Conservation (phyloP, 2,888 invertebrate species). For the Callyntrura sp. region DNA sequence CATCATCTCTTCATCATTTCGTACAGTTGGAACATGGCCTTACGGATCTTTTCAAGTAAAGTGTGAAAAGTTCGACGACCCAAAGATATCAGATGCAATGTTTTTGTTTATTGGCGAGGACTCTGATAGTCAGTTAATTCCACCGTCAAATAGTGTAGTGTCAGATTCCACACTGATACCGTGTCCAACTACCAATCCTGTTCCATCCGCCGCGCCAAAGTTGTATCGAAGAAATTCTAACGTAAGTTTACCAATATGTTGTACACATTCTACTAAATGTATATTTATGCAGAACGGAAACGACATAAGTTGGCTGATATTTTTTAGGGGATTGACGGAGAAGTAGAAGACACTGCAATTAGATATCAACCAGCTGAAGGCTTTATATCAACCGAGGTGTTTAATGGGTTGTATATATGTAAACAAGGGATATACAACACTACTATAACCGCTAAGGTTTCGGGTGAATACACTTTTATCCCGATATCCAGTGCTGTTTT, state of each 20-base stretch:
- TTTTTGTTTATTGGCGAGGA: no score
- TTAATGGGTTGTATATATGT: slow-evolving; percentile 50
- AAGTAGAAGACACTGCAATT: not conserved
- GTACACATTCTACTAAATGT: not conserved
- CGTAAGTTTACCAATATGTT: not conserved
- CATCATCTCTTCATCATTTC: no score
- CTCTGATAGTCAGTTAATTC: no score
- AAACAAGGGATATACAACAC: not conserved
- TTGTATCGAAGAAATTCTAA: not conserved
- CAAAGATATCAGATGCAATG: not conserved
- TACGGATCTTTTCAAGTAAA: slow-evolving; percentile 25
- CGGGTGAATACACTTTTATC: not conserved
- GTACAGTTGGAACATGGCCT: no score
- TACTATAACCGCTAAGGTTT: not conserved
- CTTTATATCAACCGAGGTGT: slow-evolving; percentile 9
- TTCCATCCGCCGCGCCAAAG: no score
- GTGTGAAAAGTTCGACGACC: slow-evolving; percentile 19
- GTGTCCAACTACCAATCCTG: slow-evolving; percentile 48
- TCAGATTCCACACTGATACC: slow-evolving; percentile 18
- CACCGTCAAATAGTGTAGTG: no score
- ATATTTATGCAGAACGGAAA: no score
- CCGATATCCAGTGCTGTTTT: not conserved
- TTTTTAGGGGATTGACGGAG: not conserved
- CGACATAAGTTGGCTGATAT: no score
- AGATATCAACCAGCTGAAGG: slow-evolving; percentile 47